phyloP scores from a whole-genome alignment of 2,113 vertebrate genomes.

The Malaclemys terrapin region DNA sequence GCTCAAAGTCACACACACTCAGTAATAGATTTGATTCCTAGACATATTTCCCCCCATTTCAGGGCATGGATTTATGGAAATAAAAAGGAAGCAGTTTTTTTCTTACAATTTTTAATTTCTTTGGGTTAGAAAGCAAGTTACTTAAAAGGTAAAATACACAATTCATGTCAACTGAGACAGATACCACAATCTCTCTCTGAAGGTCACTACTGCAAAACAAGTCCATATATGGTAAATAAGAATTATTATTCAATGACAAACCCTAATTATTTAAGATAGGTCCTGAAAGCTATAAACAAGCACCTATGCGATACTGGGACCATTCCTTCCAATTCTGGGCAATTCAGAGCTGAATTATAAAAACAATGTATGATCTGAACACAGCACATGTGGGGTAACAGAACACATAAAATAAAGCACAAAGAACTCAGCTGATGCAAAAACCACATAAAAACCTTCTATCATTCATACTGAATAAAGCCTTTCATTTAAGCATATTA shows the following conservation, averaged over 20 bases:
- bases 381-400: not conserved
- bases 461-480: not conserved
- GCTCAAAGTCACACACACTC: not conserved
- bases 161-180: not conserved
- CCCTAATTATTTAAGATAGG: not conserved
- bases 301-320: not conserved
- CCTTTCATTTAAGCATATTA: not conserved
- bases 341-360: not conserved
- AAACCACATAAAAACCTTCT: not conserved
- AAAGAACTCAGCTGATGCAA: not conserved
- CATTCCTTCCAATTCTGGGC: not conserved
- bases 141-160: not conserved
- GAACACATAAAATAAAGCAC: not conserved
- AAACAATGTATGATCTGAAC: not conserved
- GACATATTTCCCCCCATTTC: not conserved
- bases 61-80: not conserved
- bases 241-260: not conserved
- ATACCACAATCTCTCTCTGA: not conserved
- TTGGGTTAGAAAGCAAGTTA: not conserved
- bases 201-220: not conserved
- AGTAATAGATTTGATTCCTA: not conserved
- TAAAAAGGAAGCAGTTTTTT: not conserved
- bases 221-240: not conserved
- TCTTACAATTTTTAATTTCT: not conserved
- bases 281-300: not conserved